Evolutionary conservation across 2,888 invertebrate genomes (phyloP).

Genomic region (Xestia sexstrigata): DNA sequence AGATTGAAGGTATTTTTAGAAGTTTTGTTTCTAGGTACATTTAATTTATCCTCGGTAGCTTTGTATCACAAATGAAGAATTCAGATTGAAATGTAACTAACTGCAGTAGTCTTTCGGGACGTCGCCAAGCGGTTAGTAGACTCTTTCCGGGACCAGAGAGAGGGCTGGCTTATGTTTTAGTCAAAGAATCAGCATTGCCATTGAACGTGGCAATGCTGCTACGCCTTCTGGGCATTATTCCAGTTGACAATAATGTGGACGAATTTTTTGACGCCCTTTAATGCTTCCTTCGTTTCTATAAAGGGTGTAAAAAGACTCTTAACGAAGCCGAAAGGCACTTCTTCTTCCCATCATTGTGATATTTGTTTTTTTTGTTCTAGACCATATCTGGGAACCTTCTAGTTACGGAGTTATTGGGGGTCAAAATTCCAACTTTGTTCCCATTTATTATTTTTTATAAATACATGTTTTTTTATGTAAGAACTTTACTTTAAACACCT

Average conservation of each 20-base stretch:
- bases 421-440: no score
- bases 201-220: background rate
- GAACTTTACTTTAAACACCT: no score
- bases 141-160: background rate
- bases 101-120: background rate
- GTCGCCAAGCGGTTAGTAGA: background rate
- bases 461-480: no score
- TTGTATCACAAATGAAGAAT: background rate
- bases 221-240: background rate
- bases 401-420: no score
- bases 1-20: conserved; percentile 10
- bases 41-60: background rate
- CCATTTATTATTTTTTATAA: no score
- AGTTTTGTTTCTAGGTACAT: background rate
- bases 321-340: no score
- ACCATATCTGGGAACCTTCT: no score
- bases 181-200: background rate
- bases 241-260: background rate
- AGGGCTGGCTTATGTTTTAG: background rate
- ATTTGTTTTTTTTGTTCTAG: no score
- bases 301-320: no score
- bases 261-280: no score
- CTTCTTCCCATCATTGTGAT: no score
- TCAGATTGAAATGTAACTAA: background rate
- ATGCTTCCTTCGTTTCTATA: no score